A percentile compares a stretch with the other conserved stretches of the same genome.
phyloP scores from a whole-genome alignment of 2,888 invertebrate species.

The Cryptocephalus primarius region DNA sequence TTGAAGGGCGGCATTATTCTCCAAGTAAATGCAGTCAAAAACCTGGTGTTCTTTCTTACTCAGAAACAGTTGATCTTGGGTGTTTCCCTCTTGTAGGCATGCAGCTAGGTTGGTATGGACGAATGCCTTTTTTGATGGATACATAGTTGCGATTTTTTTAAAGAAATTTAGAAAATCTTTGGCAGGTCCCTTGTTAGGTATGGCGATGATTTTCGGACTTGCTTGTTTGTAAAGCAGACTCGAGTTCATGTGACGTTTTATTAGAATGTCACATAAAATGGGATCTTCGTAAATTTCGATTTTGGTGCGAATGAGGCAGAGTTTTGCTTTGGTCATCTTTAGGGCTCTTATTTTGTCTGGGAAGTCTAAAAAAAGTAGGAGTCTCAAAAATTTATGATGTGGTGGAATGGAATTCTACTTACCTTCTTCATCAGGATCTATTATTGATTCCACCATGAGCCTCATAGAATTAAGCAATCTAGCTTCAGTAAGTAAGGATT shows the following conservation, averaged over 20 bases:
- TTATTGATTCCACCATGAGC: too few species aligned
- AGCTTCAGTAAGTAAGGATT: constrained; percentile 43
- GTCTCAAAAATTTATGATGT: too few species aligned
- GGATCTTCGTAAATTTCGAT: constrained; percentile 51
- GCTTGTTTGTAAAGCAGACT: constrained; percentile 6
- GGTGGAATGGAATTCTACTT: constrained; percentile 1
- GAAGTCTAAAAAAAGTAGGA: too few species aligned
- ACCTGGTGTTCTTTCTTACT: too few species aligned
- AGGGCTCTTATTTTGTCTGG: too few species aligned
- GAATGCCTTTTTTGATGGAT: too few species aligned
- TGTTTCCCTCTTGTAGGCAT: too few species aligned
- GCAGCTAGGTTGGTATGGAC: too few species aligned
- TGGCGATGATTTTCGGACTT: constrained; percentile 31
- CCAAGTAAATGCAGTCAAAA: not conserved
- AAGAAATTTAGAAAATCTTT: constrained; percentile 39
- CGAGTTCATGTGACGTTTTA: constrained; percentile 20
- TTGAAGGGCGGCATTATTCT: not conserved
- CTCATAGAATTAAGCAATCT: constrained; percentile 31
- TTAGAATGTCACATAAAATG: constrained; percentile 41
- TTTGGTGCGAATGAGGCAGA: constrained; percentile 40
- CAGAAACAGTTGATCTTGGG: too few species aligned
- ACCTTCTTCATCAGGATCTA: constrained; percentile 12
- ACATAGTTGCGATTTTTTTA: constrained; percentile 24
- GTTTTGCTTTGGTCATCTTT: too few species aligned
- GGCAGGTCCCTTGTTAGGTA: constrained; percentile 39